Base-by-base conservation (phyloP, 2,797 vertebrate species). In the Nyctalus aviator region DNA sequence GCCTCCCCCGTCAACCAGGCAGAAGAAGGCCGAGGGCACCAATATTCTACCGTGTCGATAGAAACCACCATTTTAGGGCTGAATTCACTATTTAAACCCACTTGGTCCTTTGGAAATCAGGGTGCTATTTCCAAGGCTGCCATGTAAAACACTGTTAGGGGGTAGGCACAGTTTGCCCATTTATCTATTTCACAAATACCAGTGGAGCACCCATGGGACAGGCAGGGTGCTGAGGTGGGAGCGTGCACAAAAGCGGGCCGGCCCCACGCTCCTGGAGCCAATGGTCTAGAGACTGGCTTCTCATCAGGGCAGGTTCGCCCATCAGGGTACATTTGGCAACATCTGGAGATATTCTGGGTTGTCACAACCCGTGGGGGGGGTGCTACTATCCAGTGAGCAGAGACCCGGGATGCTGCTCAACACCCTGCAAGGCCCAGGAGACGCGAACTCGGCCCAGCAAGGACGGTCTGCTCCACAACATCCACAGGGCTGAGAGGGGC, bases 181-280 rank as follows among this genome's bases (percentile, higher is more conserved):
- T 21, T 27, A 21, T 23, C 73, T 48, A 41, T 8, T 44, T 41
- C 71, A 25, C 27, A 46, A 57, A 85, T 18, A 17, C 66, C 32
- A 32, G n/a, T 0, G 73, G 13, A 77, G n/a, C 55, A 30, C 6
- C 10, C 2, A 8, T 2, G 17, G 12, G 21, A 37, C 27, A 46
- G 53, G 87, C 46, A 35, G 0, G 0, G 30, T 3, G 78, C 21
- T 25, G 17, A 21, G 55, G 32, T 21, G 6, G 57, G 35, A 77
- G 64, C 1, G 0, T 9, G 30, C 46, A 8, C 2, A 9, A 6
- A 69, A 78, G 18, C 0, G 2, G 37, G 25, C 72, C 0, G 1
- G 78, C 2, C 30, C 72, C 5, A 0, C 2, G 11, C 50, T 37
- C 44, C 17, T 15, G 2, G 27, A 35, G 62, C 25, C 2, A 37